These are phyloP conservation scores for Magallana gigas DNA, from an alignment of 1,140 invertebrate species.

Conservation along the genomic window DNA sequence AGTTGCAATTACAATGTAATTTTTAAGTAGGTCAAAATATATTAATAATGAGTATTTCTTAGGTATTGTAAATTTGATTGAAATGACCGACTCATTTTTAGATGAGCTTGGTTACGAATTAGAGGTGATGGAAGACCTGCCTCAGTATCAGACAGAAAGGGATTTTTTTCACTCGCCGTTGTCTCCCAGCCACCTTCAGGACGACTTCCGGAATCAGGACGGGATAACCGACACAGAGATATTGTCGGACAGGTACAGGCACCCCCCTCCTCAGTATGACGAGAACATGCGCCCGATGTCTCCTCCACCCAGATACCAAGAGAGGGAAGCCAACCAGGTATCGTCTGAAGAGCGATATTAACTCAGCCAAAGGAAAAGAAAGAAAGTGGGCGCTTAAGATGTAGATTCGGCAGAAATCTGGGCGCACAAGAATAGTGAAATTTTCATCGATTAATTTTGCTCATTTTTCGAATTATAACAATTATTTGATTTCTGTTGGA, in stretches of 20 bases:
- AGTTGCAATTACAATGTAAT: too few species aligned
- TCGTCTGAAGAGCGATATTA: not conserved
- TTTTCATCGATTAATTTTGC: too few species aligned
- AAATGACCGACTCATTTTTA: not conserved
- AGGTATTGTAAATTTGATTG: too few species aligned
- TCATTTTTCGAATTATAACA: too few species aligned
- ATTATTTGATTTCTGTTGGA: too few species aligned
- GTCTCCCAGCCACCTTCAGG: not conserved
- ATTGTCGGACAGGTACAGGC: not conserved
- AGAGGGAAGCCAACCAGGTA: not conserved
- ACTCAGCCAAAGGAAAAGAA: not conserved
- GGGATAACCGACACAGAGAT: not conserved
- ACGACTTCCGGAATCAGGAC: not conserved
- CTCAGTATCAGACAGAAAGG: not conserved
- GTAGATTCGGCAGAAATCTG: too few species aligned
- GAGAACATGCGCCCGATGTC: not conserved
- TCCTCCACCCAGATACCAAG: not conserved
- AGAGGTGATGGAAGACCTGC: not conserved
- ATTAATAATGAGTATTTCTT: too few species aligned
- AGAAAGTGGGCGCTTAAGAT: too few species aligned
- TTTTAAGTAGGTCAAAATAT: too few species aligned
- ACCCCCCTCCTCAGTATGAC: not conserved
- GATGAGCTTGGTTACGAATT: slow-evolving; percentile 21
- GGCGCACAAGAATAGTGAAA: too few species aligned
- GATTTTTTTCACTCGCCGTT: not conserved